Conservation (phyloP, 2,888 invertebrate species). For the Nephrotoma flavescens region DNA sequence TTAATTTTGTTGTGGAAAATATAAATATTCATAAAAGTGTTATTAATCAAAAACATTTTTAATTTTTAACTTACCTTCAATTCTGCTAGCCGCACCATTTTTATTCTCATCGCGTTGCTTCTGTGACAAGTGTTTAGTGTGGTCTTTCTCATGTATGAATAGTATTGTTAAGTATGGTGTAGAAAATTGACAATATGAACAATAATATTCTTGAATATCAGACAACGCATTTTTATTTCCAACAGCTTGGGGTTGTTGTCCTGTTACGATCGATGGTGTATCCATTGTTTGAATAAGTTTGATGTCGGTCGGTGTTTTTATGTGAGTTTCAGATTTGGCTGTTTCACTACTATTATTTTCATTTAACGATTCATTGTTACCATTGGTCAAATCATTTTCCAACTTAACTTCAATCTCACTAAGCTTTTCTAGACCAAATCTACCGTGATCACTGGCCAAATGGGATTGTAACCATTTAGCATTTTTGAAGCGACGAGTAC, state of each 20-base stretch:
- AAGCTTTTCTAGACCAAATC: constrained; percentile 30
- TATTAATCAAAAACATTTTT: neutral
- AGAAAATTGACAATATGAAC: constrained; percentile 79
- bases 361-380: constrained; percentile 9
- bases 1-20: neutral
- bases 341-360: constrained; percentile 19
- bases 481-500: constrained; percentile 74
- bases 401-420: constrained; percentile 26
- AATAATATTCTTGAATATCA: constrained; percentile 63
- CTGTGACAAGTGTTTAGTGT: constrained; percentile 28
- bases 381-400: constrained; percentile 12
- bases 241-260: neutral
- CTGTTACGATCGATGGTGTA: neutral
- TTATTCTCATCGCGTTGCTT: constrained; percentile 10
- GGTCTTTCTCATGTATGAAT: constrained; percentile 83
- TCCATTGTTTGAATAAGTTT: constrained; percentile 7
- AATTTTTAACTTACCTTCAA: neutral
- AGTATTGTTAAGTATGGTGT: constrained; percentile 81
- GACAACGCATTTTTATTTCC: constrained; percentile 21
- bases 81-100: neutral
- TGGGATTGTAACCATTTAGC: constrained; percentile 81
- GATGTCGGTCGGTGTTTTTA: constrained; percentile 25
- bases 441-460: constrained; percentile 73
- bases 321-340: constrained; percentile 29
- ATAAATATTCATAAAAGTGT: neutral